phyloP scores from a whole-genome alignment of 2,888 invertebrate species.

The Megamerina dolium region DNA sequence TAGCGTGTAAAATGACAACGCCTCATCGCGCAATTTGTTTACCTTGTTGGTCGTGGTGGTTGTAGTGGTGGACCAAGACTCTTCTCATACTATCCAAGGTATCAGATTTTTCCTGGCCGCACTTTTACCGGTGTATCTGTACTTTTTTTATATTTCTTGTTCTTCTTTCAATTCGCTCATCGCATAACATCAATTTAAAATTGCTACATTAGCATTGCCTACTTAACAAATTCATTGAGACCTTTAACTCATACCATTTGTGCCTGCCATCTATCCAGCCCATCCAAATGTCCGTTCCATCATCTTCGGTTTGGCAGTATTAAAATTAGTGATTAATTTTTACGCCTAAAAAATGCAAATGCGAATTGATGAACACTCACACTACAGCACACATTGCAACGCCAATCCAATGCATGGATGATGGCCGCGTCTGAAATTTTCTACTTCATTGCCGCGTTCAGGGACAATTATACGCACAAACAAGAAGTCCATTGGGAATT shows the following conservation, averaged over 20 bases:
- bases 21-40: constrained; percentile 46
- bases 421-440: no score
- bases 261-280: background rate
- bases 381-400: constrained; percentile 29
- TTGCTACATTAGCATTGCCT: constrained; percentile 45
- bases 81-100: no score
- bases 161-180: constrained; percentile 1
- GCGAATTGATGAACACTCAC: constrained; percentile 40
- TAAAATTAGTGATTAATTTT: constrained; percentile 49
- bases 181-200: constrained; percentile 39
- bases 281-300: background rate
- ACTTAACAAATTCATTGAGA: constrained; percentile 39
- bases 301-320: constrained; percentile 23
- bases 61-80: no score
- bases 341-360: constrained; percentile 46
- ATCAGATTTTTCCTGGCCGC: no score
- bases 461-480: constrained; percentile 6
- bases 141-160: constrained; percentile 1
- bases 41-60: constrained; percentile 28
- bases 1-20: constrained; percentile 38
- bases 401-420: no score
- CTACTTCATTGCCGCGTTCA: constrained; percentile 21
- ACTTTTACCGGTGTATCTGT: no score
- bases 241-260: constrained; percentile 1
- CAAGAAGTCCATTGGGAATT: constrained; percentile 34